Evolutionary conservation across 2,888 invertebrate species (phyloP), one percentile per base, ranked within the genome.

Genomic region (Alloscopus bannaensis): DNA sequence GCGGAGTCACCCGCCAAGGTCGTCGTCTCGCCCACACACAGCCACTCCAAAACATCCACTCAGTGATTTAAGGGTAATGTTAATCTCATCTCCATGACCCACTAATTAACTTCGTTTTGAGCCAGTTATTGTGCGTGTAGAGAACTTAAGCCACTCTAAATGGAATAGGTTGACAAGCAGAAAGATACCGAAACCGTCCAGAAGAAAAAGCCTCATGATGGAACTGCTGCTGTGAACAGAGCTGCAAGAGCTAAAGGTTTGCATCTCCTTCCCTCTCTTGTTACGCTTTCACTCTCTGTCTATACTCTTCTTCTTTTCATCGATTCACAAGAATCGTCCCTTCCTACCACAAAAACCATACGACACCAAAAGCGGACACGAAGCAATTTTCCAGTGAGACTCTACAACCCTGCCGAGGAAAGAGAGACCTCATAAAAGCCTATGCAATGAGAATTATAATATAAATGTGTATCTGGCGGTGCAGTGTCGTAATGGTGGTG

Each of bases 1-100:
- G 85, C 94, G 94, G 89, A 92, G 92, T 78, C 93, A 93, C 45
- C 93, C 94, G 62, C 92, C 83, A 29, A 83, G 81, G 75, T 75
- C 93, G 87, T 92, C 90, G 40, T 80, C 84, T 64, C 83, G 85
- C 65, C 86, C 86, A 62, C 85, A 86, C 70, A 85, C 86, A 60
- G 85, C 86, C 47, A 84, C 86, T 66, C 85, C 86, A 45, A 84
- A 84, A 72, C 85, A 86, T 77, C 83, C 85, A 47, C 81, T 86
- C 65, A 73, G 83, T 73, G 84, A 84, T 76, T 81, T 83, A 90
- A 91, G 86, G 91, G 91, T 91, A 83, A 81, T 78, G 78, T 71
- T 28, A 16, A 22, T 50, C 81, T 69, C 24, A 16, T 55, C 31
- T 68, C 11, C n/a, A 20, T 28, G 8, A 11, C 3, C 26, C 29